These are phyloP conservation scores for Tonatia bakeri DNA, from an alignment of 2,113 vertebrate genomes.

Conservation along the genomic window DNA sequence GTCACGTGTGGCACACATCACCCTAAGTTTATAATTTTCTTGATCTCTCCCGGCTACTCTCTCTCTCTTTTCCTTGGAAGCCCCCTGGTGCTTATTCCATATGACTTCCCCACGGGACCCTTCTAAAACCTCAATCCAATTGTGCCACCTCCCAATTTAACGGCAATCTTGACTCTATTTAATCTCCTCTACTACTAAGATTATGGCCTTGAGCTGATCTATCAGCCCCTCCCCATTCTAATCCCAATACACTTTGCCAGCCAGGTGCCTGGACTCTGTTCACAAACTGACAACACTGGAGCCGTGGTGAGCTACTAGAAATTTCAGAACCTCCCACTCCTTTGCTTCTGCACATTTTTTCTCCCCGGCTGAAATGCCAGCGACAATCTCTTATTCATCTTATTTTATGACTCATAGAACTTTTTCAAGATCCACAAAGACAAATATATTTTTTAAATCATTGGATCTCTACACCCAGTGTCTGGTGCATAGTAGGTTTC, in stretches of 20 bases:
- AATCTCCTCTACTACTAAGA: background rate
- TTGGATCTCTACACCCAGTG: background rate
- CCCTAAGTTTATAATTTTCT: background rate
- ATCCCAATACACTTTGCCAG: background rate
- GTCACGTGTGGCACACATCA: fast-evolving
- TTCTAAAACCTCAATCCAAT: background rate
- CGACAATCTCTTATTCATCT: conserved; percentile 15
- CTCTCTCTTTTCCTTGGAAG: background rate
- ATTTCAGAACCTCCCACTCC: background rate
- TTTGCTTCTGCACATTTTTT: conserved; percentile 1
- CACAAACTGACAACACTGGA: no score
- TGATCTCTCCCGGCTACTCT: background rate
- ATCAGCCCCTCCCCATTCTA: background rate
- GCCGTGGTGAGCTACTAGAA: background rate
- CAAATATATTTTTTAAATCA: background rate
- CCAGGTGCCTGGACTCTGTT: background rate
- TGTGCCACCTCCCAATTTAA: fast-evolving
- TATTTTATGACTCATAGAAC: conserved; percentile 33
- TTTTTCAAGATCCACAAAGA: background rate
- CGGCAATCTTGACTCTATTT: fast-evolving
- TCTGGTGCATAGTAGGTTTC: conserved; percentile 36
- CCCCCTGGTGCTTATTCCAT: background rate
- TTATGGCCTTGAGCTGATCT: background rate
- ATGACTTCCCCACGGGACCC: background rate
- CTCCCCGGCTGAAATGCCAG: conserved; percentile 18